Percentiles rank a stretch among this genome's conserved stretches.
Evolutionary conservation across 2,797 vertebrate genomes (phyloP).

Genomic region (Hydrolagus colliei): DNA sequence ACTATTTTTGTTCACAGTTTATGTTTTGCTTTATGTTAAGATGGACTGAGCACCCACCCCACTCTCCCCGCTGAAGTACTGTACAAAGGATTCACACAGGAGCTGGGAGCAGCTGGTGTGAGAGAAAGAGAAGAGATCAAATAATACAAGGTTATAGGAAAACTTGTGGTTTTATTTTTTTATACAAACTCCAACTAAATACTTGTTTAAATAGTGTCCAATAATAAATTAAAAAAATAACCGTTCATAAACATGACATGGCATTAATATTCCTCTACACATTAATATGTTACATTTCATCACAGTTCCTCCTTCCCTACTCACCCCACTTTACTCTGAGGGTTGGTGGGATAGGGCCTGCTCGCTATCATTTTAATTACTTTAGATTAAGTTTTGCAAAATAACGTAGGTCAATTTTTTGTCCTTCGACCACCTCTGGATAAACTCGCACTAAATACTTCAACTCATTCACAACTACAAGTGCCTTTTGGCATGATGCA

Average conservation of each 20-base stretch:
- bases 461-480: conserved; percentile 13
- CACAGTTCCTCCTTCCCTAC: conserved; percentile 50
- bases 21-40: too few relatives aligned
- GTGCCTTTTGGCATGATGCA: background rate
- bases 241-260: conserved; percentile 67
- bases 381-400: conserved; percentile 35
- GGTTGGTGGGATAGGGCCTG: conserved; percentile 45
- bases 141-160: conserved; percentile 39
- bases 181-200: conserved; percentile 67
- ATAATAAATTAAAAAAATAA: conserved; percentile 73
- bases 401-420: conserved; percentile 36
- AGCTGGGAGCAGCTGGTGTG: too few relatives aligned
- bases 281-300: conserved; percentile 55
- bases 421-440: conserved; percentile 35
- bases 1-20: background rate
- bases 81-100: background rate
- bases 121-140: background rate
- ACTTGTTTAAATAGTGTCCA: conserved; percentile 64
- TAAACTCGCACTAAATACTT: conserved; percentile 26
- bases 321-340: conserved; percentile 43
- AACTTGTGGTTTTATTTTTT: conserved; percentile 57
- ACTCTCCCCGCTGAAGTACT: background rate
- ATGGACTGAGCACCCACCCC: too few relatives aligned
- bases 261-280: conserved; percentile 58
- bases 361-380: conserved; percentile 22